These are phyloP conservation scores for Ecliptopera silaceata DNA, from an alignment of 2,888 invertebrate species.

Conservation along the genomic window DNA sequence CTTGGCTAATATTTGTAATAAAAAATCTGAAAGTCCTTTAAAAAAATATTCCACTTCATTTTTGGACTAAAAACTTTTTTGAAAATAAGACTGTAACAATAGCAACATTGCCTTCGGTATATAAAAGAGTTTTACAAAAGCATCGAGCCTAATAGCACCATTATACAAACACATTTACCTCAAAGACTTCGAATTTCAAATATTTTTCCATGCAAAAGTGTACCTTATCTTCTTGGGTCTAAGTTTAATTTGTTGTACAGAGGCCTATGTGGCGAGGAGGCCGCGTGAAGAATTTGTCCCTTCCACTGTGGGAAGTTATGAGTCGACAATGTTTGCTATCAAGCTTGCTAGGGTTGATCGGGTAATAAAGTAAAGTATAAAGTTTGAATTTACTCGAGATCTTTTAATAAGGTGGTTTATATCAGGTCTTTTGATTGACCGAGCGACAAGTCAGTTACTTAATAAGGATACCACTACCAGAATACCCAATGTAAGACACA, in stretches of 20 bases:
- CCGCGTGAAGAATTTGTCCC: slow-evolving; percentile 3
- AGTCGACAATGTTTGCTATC: slow-evolving; percentile 6
- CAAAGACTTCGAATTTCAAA: slow-evolving; percentile 7
- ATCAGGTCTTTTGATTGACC: too few species aligned
- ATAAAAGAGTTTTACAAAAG: slow-evolving; percentile 16
- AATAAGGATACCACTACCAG: too few species aligned
- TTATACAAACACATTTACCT: slow-evolving; percentile 12
- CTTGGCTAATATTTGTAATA: too few species aligned
- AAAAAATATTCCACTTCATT: too few species aligned
- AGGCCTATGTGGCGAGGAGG: too few species aligned
- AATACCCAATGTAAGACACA: too few species aligned
- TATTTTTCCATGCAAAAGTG: background rate
- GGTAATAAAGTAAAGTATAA: background rate
- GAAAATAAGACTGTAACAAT: slow-evolving; percentile 5
- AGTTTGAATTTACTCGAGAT: too few species aligned
- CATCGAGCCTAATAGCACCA: slow-evolving; percentile 15
- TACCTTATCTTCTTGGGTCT: background rate
- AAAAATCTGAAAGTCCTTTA: too few species aligned
- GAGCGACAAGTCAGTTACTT: too few species aligned
- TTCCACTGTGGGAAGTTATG: slow-evolving; percentile 5
- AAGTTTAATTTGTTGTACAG: background rate
- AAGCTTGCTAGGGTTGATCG: slow-evolving; percentile 3
- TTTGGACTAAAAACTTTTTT: background rate
- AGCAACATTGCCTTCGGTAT: slow-evolving; percentile 2
- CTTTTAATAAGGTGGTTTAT: too few species aligned